Base-by-base conservation (phyloP, 2,888 invertebrate species). In the Ophion ventricosus region DNA sequence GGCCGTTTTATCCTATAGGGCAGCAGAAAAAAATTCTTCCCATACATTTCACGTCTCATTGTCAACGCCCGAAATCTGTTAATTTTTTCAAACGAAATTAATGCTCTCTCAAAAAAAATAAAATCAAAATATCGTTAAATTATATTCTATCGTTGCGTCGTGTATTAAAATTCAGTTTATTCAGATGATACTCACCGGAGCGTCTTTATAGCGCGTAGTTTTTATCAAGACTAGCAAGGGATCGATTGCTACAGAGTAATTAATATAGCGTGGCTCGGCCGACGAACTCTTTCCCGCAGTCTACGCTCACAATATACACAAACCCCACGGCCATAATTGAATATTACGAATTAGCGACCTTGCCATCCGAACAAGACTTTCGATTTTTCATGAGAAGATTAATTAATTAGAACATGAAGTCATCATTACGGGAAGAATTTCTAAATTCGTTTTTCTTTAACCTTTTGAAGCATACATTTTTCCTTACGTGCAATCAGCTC, bases 201-300 rank as follows among this genome's bases (percentile, higher is more conserved):
- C 10, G 8, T 11, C 26, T 35, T 56, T 69, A 14, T 56, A 54
- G 66, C 29, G 56, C 29, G n/a, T n/a, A 49, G 80, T 84, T 80
- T 84, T 80, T 64, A 84, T 84, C 69, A 73, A 72, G 57, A 35
- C 57, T 56, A n/a, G 20, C 20, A 25, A 57, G 57, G 20, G 43
- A 83, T 83, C 76, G 80, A 83, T 67, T 26, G 64, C 61, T 14
- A 64, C 35, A 56, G 59, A 61, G 80, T 75, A 77, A 83, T 83
- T 84, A 84, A 84, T 77, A 80, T 78, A n/a, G 43, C 54, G 4
- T 67, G 56, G 54, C 40, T 67, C 59, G 61, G 25, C 49, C 67
- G 40, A 80, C 69, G 63, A 69, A 74, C 57, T 63, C 56, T 59
- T 66, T 40, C n/a, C 26, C n/a, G 17, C 49, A 76, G 64, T 25